A percentile compares a stretch with the other conserved stretches of the same genome.
These are phyloP conservation scores for Notothenia coriiceps DNA, from an alignment of 2,113 vertebrate species.

Conservation along the genomic window DNA sequence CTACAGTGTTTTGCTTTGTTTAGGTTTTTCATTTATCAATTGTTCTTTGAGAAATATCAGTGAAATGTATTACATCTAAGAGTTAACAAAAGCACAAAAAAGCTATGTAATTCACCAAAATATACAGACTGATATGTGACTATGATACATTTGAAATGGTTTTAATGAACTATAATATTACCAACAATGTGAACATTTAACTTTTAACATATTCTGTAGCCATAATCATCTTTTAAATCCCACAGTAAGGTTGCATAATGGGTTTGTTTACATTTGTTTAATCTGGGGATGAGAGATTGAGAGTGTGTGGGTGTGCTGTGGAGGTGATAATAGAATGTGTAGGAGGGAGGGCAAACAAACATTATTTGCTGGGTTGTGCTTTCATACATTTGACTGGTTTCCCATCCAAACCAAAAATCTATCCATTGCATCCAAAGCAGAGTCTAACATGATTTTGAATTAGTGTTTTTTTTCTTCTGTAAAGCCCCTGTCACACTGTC, in stretches of 20 bases:
- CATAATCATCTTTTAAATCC: conserved; percentile 41
- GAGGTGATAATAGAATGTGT: conserved; percentile 52
- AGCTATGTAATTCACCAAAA: neutral
- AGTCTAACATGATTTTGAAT: neutral
- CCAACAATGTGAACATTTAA: neutral
- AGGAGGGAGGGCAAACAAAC: conserved; percentile 53
- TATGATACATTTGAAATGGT: neutral
- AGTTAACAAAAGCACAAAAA: neutral
- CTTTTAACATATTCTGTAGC: neutral
- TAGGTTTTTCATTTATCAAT: neutral
- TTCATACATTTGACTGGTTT: neutral
- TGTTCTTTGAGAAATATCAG: neutral
- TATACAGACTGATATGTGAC: neutral
- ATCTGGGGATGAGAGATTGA: conserved; percentile 47
- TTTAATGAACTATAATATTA: conserved; percentile 6
- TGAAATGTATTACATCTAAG: neutral
- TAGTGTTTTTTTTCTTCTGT: neutral
- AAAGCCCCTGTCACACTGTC: no score
- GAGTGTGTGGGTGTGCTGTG: conserved; percentile 45
- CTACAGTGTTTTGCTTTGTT: neutral
- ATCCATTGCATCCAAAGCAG: neutral
- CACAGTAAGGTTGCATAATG: conserved; percentile 54
- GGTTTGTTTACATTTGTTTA: conserved; percentile 54
- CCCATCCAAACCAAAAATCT: neutral
- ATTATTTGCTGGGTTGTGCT: conserved; percentile 25